Evolutionary conservation across 2,113 vertebrate species (phyloP).

Genomic region (Ameiurus melas): DNA sequence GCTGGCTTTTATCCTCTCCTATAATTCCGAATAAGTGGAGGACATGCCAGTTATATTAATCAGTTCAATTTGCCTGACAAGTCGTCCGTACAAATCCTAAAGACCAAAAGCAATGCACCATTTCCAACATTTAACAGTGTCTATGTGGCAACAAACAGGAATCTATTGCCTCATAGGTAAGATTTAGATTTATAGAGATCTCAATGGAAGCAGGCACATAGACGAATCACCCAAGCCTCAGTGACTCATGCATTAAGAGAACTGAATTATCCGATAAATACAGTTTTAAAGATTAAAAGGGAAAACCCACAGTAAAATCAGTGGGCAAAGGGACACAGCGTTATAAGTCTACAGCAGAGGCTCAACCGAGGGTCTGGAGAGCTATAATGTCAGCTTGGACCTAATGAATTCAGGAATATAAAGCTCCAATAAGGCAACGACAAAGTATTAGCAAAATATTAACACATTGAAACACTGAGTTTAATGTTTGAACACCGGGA

Average conservation of each 20-base stretch:
- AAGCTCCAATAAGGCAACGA: neutral
- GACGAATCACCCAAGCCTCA: neutral
- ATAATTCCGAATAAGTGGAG: slow-evolving; percentile 63
- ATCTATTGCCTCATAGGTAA: neutral
- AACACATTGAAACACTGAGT: neutral
- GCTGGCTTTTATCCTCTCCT: slow-evolving; percentile 58
- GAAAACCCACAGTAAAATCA: neutral
- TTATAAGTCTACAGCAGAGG: neutral
- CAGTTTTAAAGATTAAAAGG: neutral
- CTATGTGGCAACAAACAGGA: neutral
- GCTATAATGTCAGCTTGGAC: neutral
- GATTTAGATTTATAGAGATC: neutral
- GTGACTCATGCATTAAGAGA: neutral
- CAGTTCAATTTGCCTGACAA: slow-evolving; percentile 49
- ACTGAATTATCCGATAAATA: neutral
- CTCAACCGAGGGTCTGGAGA: neutral
- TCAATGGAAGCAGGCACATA: neutral
- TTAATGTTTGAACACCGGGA: neutral
- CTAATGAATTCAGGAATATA: neutral
- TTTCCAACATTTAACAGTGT: neutral
- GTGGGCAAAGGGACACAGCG: neutral
- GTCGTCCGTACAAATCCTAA: slow-evolving; percentile 16
- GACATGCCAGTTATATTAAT: slow-evolving; percentile 56
- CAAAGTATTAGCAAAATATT: neutral
- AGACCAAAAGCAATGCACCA: neutral